Base-by-base conservation (phyloP, 2,113 vertebrate genomes). In the Stegostoma tigrinum region DNA sequence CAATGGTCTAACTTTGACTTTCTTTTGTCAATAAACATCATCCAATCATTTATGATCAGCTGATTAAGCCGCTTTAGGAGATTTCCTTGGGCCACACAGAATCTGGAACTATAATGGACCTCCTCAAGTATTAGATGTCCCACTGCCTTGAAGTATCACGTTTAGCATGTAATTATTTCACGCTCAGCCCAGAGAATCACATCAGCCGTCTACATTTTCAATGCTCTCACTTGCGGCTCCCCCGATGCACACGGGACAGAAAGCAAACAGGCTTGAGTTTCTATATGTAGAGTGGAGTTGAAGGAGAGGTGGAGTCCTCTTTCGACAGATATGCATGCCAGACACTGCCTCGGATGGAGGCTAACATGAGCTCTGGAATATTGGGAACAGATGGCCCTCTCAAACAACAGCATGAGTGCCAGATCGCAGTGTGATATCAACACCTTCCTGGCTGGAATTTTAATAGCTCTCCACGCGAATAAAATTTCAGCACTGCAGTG, bases 381-480 rank as follows among this genome's bases (percentile, higher is more conserved):
- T 95, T 95, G 93, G 42, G 67, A 72, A 95, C 93, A 95, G 93
- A 95, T 72, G 66, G 48, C 67, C 38, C 23, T 30, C 72, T 48
- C 93, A 27, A 72, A 17, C 21, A 67, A 45, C 64, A 67, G 70
- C 70, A 27, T 70, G 23, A 42, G 91, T 94, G 61, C 64, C 64
- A 72, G 42, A 95, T 72, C 5, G 21, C 93, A 95, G 27, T 72
- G 67, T 72, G 93, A 70, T 95, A 95, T 72, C 67, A 95, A 72
- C 67, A 95, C 42, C 67, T 52, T 95, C 67, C 38, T 27, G 38
- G 67, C 66, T 95, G 67, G 67, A 95, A 95, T 48, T 95, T 95
- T 72, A 95, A 95, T 52, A 95, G 68, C 38, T 52, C 93, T 95
- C 68, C 42, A 45, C 67, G 72, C 38, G 27, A 68, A 70, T 70